A percentile compares a stretch with the other conserved stretches of the same genome.
phyloP scores from a whole-genome alignment of 1,140 invertebrate genomes.

The Zaprionus inermis region DNA sequence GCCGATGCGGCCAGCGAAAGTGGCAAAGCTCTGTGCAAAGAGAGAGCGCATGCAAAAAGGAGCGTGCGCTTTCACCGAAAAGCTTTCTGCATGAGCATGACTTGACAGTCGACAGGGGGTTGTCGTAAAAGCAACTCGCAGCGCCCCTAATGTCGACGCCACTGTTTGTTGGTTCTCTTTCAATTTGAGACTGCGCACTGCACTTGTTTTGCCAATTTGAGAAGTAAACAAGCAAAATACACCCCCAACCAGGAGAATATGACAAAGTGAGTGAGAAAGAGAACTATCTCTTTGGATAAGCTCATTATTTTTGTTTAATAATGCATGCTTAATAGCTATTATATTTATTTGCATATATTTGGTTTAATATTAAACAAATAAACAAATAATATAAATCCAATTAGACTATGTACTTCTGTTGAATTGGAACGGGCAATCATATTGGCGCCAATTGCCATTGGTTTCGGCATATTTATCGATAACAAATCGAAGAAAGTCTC shows the following conservation, averaged over 20 bases:
- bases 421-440: neutral
- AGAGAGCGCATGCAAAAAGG: slow-evolving; percentile 11
- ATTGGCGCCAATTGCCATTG: too few relatives aligned
- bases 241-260: slow-evolving; percentile 17
- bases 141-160: neutral
- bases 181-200: slow-evolving; percentile 34
- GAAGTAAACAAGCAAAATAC: slow-evolving; percentile 40
- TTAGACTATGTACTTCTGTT: neutral
- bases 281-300: neutral
- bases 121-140: neutral
- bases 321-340: neutral
- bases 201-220: slow-evolving; percentile 29
- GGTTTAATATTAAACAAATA: neutral
- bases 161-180: slow-evolving; percentile 20
- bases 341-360: neutral
- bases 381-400: neutral
- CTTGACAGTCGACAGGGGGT: neutral
- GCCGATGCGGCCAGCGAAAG: slow-evolving; percentile 58
- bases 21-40: slow-evolving; percentile 41
- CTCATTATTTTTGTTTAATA: neutral
- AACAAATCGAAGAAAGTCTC: neutral
- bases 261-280: neutral
- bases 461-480: neutral
- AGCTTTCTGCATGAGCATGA: slow-evolving; percentile 53
- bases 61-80: slow-evolving; percentile 50